Base-by-base conservation (phyloP, 1,140 invertebrate species). In the Dendroctonus ponderosae region DNA sequence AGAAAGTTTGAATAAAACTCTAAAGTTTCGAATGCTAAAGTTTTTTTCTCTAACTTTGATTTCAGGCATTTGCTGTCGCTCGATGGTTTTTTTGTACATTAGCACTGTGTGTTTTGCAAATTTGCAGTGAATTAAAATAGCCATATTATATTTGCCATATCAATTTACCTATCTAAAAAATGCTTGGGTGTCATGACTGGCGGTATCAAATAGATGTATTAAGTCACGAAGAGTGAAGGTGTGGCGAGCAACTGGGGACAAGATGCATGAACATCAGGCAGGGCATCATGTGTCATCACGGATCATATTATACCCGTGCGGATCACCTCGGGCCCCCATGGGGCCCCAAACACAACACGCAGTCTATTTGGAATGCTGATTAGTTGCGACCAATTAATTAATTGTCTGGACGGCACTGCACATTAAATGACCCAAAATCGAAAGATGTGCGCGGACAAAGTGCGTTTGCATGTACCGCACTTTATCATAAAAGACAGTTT, bases 211-310 rank as follows among this genome's bases (percentile, higher is more conserved):
- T 52, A 66, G 60, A 66, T 66, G 64, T 26, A 66, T 66, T 66
- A 66, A 66, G 64, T 66, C 64, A 66, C 64, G 64, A 59, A 66
- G 54, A 41, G 54, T 41, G 14, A 59, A 66, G 64, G 64, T 66
- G 64, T 59, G 64, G 64, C 64, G 56, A 14, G 56, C 64, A 59
- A 60, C 46, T 59, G 56, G 64, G 56, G 49, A 63, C 61, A 63
- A 63, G 61, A 63, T 44, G 61, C 61, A 63, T 63, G 50, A 63
- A 54, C 51, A 42, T 42, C 12, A 14, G 12, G 9, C 9, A 54
- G 41, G 14, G 64, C 56, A 40, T 59, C 64, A 50, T 66, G 64
- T 66, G 64, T 66, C 64, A 66, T 66, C 64, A 41, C 50, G 64
- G 64, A 66, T 66, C 64, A 66, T 66, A 66, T 66, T 66, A 59